These are phyloP conservation scores for Deroplatys truncata DNA, from an alignment of 2,888 invertebrate species.

Conservation along the genomic window DNA sequence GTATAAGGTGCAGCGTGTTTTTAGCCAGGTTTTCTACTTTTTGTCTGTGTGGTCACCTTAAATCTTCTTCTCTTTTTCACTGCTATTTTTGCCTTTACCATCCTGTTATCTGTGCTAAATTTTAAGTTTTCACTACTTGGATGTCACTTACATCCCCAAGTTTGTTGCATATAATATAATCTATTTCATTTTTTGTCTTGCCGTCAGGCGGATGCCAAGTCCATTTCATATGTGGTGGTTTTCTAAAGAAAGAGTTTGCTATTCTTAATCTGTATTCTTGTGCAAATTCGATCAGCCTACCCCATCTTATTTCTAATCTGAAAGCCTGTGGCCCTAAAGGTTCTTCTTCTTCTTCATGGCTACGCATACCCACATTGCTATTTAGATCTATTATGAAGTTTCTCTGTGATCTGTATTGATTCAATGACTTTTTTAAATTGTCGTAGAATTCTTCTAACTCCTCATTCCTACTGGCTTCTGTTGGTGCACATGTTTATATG, in stretches of 20 bases:
- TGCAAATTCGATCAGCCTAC: background rate
- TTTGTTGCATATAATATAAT: too few species aligned
- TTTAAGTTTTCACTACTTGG: too few species aligned
- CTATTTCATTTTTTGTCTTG: too few species aligned
- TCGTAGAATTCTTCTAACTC: background rate
- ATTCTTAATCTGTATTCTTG: background rate
- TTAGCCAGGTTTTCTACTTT: background rate
- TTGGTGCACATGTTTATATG: background rate
- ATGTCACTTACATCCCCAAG: too few species aligned
- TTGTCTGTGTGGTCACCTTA: background rate
- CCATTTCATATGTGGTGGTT: too few species aligned
- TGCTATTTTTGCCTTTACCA: background rate
- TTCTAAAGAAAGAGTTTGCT: too few species aligned
- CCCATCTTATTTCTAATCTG: background rate
- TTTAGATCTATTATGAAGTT: background rate
- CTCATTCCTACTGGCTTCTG: background rate
- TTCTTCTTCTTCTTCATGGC: background rate
- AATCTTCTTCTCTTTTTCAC: background rate
- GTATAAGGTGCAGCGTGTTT: background rate
- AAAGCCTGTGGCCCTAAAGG: background rate
- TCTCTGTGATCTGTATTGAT: background rate
- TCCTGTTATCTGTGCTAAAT: background rate
- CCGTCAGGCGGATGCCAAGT: too few species aligned
- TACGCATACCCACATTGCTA: too few species aligned
- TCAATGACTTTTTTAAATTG: background rate